Evolutionary conservation across 1,140 invertebrate genomes (phyloP), one percentile per base, ranked within the genome.

Genomic region (Bombus waltoni): DNA sequence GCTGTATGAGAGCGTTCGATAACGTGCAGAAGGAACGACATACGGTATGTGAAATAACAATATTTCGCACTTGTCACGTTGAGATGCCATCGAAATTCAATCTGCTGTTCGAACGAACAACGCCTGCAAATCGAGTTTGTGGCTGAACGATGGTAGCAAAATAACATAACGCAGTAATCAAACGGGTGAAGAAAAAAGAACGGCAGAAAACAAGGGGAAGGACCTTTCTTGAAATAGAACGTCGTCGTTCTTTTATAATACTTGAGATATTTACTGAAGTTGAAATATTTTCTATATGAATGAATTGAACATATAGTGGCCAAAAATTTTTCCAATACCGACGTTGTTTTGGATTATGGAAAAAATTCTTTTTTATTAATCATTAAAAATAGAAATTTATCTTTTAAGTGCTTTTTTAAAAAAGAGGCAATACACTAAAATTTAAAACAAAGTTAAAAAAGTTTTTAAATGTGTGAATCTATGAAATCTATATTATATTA

Each of bases 51-150:
- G 80, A 81, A 81, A 65, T 81, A 81, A 81, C 80, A 81, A 62
- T 81, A 74, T 81, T 81, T 74, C 22, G 70, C 40, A 40, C 38
- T 81, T 53, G 80, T 74, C 80, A 62, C 80, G 53, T 70, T 40
- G 72, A 62, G 73, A 81, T 40, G 70, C 70, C 80, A 73, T 81
- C 53, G 70, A 81, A 81, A 81, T 81, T 81, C 68, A 74, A 81
- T 81, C 70, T 57, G 80, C 70, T 74, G 80, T 62, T 81, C 38
- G 70, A 62, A 40, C 70, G 70, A 74, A 59, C n/a, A 28, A 32
- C 53, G n/a, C 28, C 66, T 11, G n/a, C 40, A 74, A 81, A 81
- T 81, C 80, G 70, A 81, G 32, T 81, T 74, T 81, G 70, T 32
- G 40, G 53, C 70, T 74, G 80, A 81, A 74, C 70, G 80, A 62